A percentile compares a stretch with the other conserved stretches of the same genome.
Conservation (phyloP, 2,113 vertebrate genomes). For the Alosa alosa region DNA sequence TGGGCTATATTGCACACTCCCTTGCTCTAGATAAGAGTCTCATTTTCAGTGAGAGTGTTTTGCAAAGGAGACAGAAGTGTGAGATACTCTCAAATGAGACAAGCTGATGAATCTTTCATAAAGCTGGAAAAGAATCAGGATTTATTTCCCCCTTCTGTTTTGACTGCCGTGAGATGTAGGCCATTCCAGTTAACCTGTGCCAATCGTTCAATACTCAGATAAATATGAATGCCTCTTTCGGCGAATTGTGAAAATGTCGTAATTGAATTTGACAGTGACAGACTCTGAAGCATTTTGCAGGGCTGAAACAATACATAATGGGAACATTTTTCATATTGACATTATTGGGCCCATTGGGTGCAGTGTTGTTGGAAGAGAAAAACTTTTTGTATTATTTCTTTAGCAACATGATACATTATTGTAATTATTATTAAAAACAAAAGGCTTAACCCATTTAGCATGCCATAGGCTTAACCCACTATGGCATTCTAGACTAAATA, state of each 20-base stretch:
- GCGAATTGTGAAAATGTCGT: slow-evolving; percentile 29
- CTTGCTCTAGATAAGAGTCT: neutral
- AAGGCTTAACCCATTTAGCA: no score
- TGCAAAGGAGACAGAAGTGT: neutral
- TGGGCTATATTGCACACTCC: neutral
- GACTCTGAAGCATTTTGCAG: slow-evolving; percentile 40
- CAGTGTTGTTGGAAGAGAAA: neutral
- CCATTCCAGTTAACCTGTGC: slow-evolving; percentile 29
- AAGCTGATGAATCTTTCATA: slow-evolving; percentile 7
- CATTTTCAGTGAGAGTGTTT: neutral
- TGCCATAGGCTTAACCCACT: no score
- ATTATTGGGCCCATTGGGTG: neutral
- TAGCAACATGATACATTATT: neutral
- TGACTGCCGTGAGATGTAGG: slow-evolving; percentile 41
- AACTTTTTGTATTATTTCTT: neutral
- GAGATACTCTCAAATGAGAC: neutral
- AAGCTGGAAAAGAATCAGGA: slow-evolving; percentile 10
- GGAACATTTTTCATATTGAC: neutral
- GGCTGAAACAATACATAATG: slow-evolving; percentile 22
- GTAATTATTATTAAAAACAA: neutral
- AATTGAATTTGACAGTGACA: slow-evolving; percentile 49
- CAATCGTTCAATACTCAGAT: slow-evolving; percentile 29
- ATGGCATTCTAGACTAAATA: no score
- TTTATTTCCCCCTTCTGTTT: neutral
- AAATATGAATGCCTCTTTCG: slow-evolving; percentile 36